Conservation (phyloP, 2,797 vertebrate genomes). For the Cynodonichthys magdalenae region DNA sequence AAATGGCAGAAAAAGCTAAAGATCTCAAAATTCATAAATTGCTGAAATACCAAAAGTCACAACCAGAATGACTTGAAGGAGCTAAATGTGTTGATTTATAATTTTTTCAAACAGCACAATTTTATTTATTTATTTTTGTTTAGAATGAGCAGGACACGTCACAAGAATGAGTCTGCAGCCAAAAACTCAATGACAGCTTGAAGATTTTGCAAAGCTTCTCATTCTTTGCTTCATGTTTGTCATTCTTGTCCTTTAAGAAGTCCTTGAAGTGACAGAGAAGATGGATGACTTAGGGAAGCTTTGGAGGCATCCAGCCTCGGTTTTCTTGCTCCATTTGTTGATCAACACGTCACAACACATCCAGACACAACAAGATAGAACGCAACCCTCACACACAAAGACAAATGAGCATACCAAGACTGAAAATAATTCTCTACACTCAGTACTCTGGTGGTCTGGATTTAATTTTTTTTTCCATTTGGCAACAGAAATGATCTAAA, state of each 20-base stretch:
- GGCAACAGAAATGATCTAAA: not conserved
- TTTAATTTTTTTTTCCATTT: not conserved
- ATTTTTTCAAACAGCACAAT: too few species aligned
- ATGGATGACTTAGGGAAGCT: slow-evolving; percentile 42
- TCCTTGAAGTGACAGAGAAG: slow-evolving; percentile 47
- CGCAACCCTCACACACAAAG: not conserved
- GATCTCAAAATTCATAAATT: too few species aligned
- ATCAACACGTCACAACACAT: slow-evolving; percentile 54
- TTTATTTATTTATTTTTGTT: too few species aligned
- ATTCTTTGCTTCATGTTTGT: slow-evolving; percentile 41
- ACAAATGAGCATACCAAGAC: not conserved
- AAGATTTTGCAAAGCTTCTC: slow-evolving; percentile 58
- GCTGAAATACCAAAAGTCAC: too few species aligned
- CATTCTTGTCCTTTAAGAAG: slow-evolving; percentile 58
- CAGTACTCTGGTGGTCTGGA: not conserved
- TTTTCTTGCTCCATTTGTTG: slow-evolving; percentile 49
- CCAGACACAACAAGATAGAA: slow-evolving; percentile 56
- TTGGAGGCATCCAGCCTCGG: slow-evolving; percentile 33
- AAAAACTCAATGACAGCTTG: slow-evolving; percentile 46
- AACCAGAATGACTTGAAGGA: too few species aligned
- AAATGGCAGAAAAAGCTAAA: too few species aligned
- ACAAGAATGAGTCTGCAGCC: slow-evolving; percentile 28
- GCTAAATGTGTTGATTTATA: too few species aligned
- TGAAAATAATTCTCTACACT: not conserved
- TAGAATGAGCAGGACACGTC: too few species aligned